These are phyloP conservation scores for Xestia ashworthii DNA, from an alignment of 2,888 invertebrate genomes.

Conservation along the genomic window DNA sequence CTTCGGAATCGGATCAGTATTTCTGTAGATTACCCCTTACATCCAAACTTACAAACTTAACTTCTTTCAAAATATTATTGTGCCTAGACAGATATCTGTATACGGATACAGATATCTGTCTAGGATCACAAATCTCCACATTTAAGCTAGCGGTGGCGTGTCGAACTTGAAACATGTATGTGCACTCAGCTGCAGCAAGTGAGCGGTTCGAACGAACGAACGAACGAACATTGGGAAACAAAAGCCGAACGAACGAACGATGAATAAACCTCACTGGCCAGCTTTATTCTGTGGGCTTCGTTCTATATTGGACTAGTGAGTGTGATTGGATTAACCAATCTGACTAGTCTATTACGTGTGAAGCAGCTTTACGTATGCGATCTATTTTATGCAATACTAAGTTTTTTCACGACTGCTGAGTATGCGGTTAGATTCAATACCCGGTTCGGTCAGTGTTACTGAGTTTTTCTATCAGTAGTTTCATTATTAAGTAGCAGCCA, in stretches of 20 bases:
- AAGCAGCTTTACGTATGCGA: background rate
- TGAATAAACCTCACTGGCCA: conserved; percentile 49
- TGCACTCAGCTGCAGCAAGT: conserved; percentile 57
- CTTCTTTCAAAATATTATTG: background rate
- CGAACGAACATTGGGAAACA: conserved; percentile 44
- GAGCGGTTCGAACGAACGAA: conserved; percentile 34
- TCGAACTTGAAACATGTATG: conserved; percentile 59
- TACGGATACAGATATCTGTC: background rate
- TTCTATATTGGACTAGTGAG: background rate
- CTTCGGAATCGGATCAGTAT: background rate
- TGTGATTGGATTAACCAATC: conserved; percentile 17
- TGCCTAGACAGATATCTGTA: background rate
- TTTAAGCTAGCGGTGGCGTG: conserved; percentile 41
- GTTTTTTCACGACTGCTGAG: background rate
- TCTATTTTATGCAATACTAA: background rate
- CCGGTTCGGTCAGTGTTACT: no score
- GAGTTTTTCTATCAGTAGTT: no score
- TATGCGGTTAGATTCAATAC: background rate
- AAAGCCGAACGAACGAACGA: conserved; percentile 63
- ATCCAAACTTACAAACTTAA: background rate
- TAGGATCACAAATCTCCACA: conserved; percentile 19
- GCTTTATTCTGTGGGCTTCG: conserved; percentile 27
- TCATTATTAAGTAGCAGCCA: no score
- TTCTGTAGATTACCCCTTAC: background rate
- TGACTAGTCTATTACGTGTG: background rate